Base-by-base conservation (phyloP, 2,797 vertebrate species). In the Bradypus variegatus region DNA sequence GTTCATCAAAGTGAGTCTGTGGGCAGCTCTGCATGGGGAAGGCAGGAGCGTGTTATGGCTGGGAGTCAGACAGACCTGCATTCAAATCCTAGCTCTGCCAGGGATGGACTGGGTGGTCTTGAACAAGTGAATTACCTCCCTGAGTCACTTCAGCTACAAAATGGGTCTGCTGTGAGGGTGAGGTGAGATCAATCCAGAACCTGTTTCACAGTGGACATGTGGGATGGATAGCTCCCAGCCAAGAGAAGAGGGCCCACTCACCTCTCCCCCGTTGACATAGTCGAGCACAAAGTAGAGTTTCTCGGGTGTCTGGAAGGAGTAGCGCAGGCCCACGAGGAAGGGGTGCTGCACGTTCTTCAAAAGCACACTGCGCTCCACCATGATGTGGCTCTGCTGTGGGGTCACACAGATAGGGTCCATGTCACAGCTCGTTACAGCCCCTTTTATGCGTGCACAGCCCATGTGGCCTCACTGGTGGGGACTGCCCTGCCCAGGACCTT, bases 211-310 rank as follows among this genome's bases (percentile, higher is more conserved):
- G 13, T 2, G 6, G n/a, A 50, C 27, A 16, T 4, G 8, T 5
- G 8, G 64, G 41, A 27, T 9, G 16, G 36, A 8, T 1, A 16
- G 53, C 33, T n/a, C 21, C 31, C 16, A 16, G 60, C 41, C 41
- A 45, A 45, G 41, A 45, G 41, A 8, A 8, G 12, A 0, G 4
- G 76, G 3, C 2, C 3, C 72, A 89, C 97, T 96, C 75, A 99
- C 99, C 98, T 99, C 99, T 97, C 99, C 99, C 10, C 99, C 99
- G 2, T 99, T 99, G 67, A 99, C 99, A 38, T 99, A 99, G 97
- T 99, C 99, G 0, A 99, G 98, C 91, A 99, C 99, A 93, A 99
- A 99, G 96, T 99, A 99, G 94, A 99, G 99, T 94, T 99, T 99
- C 97, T 99, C 99, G 0, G 98, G 90, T 0, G 99, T 99, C 97